Evolutionary conservation across 2,797 vertebrate species (phyloP).

Genomic region (Zalophus californianus): DNA sequence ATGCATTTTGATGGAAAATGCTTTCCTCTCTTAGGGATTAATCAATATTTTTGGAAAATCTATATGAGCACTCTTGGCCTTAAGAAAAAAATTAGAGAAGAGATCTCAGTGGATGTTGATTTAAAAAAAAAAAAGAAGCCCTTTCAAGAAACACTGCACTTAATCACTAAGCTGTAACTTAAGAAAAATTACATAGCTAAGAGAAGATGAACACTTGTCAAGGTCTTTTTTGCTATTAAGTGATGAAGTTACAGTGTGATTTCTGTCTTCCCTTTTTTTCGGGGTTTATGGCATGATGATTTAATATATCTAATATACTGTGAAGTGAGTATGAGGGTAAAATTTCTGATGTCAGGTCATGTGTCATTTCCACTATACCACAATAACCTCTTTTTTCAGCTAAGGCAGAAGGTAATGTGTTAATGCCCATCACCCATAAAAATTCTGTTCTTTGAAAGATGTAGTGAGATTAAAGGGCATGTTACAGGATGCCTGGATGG

Average conservation of each 20-base stretch:
- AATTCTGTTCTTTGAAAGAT: too few species aligned
- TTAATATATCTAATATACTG: neutral
- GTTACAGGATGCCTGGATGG: too few species aligned
- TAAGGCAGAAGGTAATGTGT: too few species aligned
- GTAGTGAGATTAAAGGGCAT: too few species aligned
- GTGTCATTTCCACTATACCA: neutral
- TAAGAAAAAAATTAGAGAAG: neutral
- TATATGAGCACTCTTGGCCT: neutral
- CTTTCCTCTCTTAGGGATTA: neutral
- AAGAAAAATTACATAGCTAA: neutral
- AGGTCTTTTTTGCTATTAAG: neutral
- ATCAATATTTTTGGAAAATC: neutral
- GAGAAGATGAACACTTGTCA: neutral
- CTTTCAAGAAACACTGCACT: neutral
- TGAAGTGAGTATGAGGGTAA: neutral
- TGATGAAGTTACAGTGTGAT: neutral
- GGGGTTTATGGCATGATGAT: neutral
- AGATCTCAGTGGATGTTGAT: neutral
- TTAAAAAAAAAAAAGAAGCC: neutral
- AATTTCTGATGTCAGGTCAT: neutral
- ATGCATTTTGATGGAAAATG: neutral
- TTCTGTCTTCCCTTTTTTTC: neutral
- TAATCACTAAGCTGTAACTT: neutral
- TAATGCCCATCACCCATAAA: too few species aligned
- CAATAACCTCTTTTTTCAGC: neutral